These are phyloP conservation scores for Corythucha ciliata DNA, from an alignment of 2,888 invertebrate species.

Conservation along the genomic window DNA sequence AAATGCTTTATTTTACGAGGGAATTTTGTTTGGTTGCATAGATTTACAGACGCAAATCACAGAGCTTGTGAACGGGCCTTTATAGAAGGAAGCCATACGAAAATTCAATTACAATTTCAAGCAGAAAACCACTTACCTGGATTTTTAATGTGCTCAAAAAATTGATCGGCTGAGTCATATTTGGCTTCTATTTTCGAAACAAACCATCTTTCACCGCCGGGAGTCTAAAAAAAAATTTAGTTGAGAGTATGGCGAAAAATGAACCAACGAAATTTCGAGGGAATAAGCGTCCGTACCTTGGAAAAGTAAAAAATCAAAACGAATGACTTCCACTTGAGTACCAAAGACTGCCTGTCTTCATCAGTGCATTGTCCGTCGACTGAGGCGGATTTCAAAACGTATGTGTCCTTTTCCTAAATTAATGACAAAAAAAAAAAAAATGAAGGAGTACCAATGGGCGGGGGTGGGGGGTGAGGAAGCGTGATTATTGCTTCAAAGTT, in stretches of 20 bases:
- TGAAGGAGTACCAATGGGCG: no score
- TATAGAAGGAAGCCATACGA: no score
- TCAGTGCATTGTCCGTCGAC: constrained; percentile 66
- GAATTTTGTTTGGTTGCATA: no score
- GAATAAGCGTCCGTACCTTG: no score
- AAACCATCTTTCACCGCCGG: constrained; percentile 83
- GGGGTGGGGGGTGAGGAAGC: no score
- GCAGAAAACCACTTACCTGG: constrained; percentile 44
- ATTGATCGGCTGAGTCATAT: constrained; percentile 53
- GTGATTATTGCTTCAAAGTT: no score
- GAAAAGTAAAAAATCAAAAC: constrained; percentile 64
- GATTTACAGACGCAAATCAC: no score
- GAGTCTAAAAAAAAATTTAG: constrained; percentile 53
- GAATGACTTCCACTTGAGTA: constrained; percentile 62
- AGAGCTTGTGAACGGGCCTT: no score
- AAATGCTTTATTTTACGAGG: no score
- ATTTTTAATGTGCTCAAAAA: constrained; percentile 45
- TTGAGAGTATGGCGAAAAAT: background rate
- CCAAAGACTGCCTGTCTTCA: constrained; percentile 61
- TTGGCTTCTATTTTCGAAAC: constrained; percentile 64
- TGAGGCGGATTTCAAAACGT: constrained; percentile 62
- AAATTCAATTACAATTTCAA: no score
- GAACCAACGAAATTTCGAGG: background rate
- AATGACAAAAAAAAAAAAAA: no score
- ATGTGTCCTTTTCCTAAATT: constrained; percentile 59